These are phyloP conservation scores for Diorhabda carinulata DNA, from an alignment of 1,140 invertebrate species.

Conservation along the genomic window DNA sequence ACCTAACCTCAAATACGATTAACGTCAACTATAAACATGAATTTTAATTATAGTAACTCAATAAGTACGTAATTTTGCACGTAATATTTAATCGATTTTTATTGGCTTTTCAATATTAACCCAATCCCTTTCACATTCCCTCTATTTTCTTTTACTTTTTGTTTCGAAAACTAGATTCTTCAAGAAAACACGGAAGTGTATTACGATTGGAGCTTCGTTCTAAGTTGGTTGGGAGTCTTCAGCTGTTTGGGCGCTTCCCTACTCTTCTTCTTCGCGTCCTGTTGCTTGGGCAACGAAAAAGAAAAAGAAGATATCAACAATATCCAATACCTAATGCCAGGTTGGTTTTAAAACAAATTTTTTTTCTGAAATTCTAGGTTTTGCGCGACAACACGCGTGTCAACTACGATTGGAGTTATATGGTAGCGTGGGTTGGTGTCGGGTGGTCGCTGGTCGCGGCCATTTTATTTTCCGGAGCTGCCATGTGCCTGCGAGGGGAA, in stretches of 20 bases:
- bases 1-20: too few species aligned
- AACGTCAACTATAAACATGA: too few species aligned
- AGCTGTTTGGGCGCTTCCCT: constrained; percentile 70
- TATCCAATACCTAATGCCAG: constrained; percentile 86
- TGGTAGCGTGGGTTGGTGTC: constrained; percentile 91
- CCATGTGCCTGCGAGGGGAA: constrained; percentile 88
- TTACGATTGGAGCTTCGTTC: constrained; percentile 82
- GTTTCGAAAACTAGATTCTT: constrained; percentile 57
- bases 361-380: constrained; percentile 58
- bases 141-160: not conserved
- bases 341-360: constrained; percentile 49
- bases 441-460: constrained; percentile 82
- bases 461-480: constrained; percentile 86
- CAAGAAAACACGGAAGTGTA: constrained; percentile 64
- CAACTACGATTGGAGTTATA: constrained; percentile 93
- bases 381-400: constrained; percentile 80
- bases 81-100: too few species aligned
- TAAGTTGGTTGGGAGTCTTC: constrained; percentile 76
- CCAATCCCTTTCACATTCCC: too few species aligned
- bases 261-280: constrained; percentile 74
- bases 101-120: too few species aligned
- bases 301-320: constrained; percentile 64
- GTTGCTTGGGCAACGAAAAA: constrained; percentile 71
- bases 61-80: too few species aligned
- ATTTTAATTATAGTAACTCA: too few species aligned